phyloP scores from a whole-genome alignment of 2,113 vertebrate species.

The Gobius niger region DNA sequence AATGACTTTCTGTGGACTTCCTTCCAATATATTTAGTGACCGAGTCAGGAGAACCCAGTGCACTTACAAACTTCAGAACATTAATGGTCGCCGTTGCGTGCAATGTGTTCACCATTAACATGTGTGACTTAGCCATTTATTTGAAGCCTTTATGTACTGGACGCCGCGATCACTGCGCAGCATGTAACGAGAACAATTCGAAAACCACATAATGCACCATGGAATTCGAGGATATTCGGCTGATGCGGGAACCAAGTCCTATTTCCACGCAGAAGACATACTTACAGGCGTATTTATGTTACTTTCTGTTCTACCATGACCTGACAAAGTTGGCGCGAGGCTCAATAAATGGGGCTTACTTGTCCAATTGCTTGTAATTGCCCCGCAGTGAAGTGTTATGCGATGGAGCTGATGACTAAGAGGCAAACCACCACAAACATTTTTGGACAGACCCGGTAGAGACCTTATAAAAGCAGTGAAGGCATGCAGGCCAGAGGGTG shows the following conservation, averaged over 20 bases:
- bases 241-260: not conserved
- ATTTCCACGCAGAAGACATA: not conserved
- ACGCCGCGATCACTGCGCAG: not conserved
- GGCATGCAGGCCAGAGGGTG: slow-evolving; percentile 5
- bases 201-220: not conserved
- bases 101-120: not conserved
- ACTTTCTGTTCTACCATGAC: not conserved
- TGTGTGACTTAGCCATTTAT: not conserved
- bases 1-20: not conserved
- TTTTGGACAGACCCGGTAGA: not conserved
- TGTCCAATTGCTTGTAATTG: not conserved
- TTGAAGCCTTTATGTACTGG: not conserved
- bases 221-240: not conserved
- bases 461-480: slow-evolving; percentile 4
- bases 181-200: not conserved
- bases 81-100: not conserved
- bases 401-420: slow-evolving; percentile 5
- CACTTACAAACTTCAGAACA: not conserved
- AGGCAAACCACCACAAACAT: not conserved
- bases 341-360: not conserved
- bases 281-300: not conserved
- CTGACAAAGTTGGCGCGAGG: not conserved
- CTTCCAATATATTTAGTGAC: not conserved
- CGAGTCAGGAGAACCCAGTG: not conserved
- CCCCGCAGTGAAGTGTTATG: not conserved